Base-by-base conservation (phyloP, 2,113 vertebrate species). In the Oryzias curvinotus region DNA sequence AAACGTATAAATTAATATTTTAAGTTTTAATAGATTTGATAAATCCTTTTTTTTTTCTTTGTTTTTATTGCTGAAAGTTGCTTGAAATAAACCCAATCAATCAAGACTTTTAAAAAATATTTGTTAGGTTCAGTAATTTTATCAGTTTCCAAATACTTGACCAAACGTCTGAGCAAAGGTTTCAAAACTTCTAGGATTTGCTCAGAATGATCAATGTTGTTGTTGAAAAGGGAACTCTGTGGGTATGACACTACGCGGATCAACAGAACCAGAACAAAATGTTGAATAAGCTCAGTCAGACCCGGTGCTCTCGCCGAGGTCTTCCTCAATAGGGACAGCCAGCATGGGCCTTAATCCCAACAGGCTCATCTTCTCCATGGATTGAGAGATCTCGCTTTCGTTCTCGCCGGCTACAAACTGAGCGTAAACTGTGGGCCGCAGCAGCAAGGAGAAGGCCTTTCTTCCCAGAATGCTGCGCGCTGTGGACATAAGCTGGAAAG, bases 351-450 rank as follows among this genome's bases (percentile, higher is more conserved):
- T 89, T 49, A 96, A 73, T 13, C 94, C 91, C 17, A 94, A 77
- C 7, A 23, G 49, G 42, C 83, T 90, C 68, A 96, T 92, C 79
- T 93, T 91, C 58, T 73, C 84, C 81, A 95, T 91, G 13, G 90
- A 92, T 19, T 23, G 71, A 44, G 63, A 80, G 65, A 96, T 93
- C 87, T 95, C 94, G 0, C 36, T 57, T 17, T 90, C 80, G 0
- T 85, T 93, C 84, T 95, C 94, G 0, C 95, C 95, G 0, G 94
- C 95, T 69, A 96, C 95, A 82, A 96, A 96, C 89, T 96, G 95
- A 17, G 94, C 93, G 0, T 96, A 96, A 17, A 95, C 64, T 0
- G 94, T 93, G 6, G 90, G 89, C 14, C 92, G 87, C 49, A 96
- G 80, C 15, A 93, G 49, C 0, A 80, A 43, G 0, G 90, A 75